Base-by-base conservation (phyloP, 2,888 invertebrate species). In the Sesia apiformis region DNA sequence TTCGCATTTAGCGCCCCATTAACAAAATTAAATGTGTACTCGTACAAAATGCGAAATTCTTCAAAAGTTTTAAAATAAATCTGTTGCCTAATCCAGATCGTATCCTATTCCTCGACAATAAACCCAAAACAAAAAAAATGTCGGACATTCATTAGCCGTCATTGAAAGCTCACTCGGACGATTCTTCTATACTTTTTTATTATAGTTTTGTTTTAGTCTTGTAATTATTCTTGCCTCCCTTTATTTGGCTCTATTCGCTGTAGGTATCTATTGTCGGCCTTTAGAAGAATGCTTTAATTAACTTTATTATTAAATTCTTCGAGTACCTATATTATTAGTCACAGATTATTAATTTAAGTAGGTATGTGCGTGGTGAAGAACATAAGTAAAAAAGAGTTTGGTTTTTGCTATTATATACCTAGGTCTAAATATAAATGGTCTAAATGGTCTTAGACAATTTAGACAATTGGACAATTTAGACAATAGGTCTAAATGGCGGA, bases 151-250 rank as follows among this genome's bases (percentile, higher is more conserved):
- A 86, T 87, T 85, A 86, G 82, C 64, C 73, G 68, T 73, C 77
- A 86, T 84, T 86, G 86, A 86, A 85, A 80, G 85, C 84, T 78
- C 76, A 76, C 69, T 65, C 71, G 63, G 60, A 62, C 72, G 63
- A 66, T 51, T 63, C 69, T 74, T 74, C 72, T 72, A 72, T 70
- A 69, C 67, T 63, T 60, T 53, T 60, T 59, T 66, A 67, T 65
- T 65, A 64, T 65, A 69, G 58, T 64, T 70, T 71, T 70, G 69
- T 72, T 74, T 69, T 64, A 66, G 69, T 76, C 73, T 76, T 69
- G 72, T 74, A 76, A 78, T 78, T 78, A 77, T 67, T 71, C 66
- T 55, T 53, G 55, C 55, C 60, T 56, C 57, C 63, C 58, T 65
- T 59, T 52, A 57, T 56, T 55, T 53, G 53, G 8, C 50, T 50